Evolutionary conservation across 2,888 invertebrate species (phyloP), one percentile per base, ranked within the genome.

Genomic region (Cordylochernes scorpioides): DNA sequence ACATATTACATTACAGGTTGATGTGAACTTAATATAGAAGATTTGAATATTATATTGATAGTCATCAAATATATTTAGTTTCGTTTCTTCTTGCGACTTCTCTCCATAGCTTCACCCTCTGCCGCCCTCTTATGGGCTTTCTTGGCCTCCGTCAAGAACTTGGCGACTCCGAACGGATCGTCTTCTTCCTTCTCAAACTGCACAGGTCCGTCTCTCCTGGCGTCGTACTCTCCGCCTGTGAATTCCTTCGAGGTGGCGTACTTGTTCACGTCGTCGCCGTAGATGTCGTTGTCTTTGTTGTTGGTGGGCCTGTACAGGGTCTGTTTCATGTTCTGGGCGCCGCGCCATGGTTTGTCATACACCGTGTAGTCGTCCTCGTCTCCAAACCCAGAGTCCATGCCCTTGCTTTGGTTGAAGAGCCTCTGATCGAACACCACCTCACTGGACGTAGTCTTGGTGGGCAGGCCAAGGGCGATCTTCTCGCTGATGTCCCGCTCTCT

Each of bases 241-340:
- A 97, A 94, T 48, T 82, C 86, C 48, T 88, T 86, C 55, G 94
- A 91, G 0, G 94, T 88, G 13, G 94, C 86, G 59, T 97, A 97
- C 34, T 72, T 67, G 34, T 88, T 88, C 35, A 88, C 53, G 49
- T 94, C 91, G 42, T 71, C 72, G 2, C 57, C 60, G 47, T 88
- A 88, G 35, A 70, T 65, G 39, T 94, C 91, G 43, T 68, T 71
- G 49, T 94, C 91, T n/a, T n/a, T n/a, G 50, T 80, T 73, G 44
- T 75, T 67, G 14, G 30, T 28, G 0, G 86, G 86, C 22, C 86
- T 57, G 56, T 88, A 88, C 32, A 99, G 68, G 52, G 82, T 78
- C 19, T 74, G 67, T 1, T 74, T 78, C 34, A 91, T 63, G 1
- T 69, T 67, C 43, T 72, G 74, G 17, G 71, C 68, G 43, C 80